Percentiles rank a stretch among this genome's conserved stretches.
Conservation (phyloP, 1,140 invertebrate genomes). For the Cataglyphis hispanica region DNA sequence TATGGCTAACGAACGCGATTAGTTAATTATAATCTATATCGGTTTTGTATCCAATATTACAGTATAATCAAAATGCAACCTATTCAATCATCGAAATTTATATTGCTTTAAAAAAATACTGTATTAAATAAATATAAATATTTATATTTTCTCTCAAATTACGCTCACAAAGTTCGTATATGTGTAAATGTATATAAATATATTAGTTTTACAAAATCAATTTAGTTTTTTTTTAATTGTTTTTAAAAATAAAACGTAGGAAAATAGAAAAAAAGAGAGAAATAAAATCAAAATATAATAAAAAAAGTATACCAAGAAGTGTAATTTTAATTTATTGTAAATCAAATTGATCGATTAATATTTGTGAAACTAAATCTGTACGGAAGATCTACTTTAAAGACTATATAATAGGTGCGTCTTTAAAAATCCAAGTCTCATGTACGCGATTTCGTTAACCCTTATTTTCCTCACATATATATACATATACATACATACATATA, state of each 20-base stretch:
- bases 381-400: not conserved
- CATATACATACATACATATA: too few species aligned
- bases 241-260: not conserved
- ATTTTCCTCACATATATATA: not conserved
- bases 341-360: not conserved
- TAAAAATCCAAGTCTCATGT: not conserved
- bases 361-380: not conserved
- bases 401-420: slow-evolving; percentile 10
- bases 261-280: not conserved
- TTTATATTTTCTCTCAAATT: not conserved
- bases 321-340: not conserved
- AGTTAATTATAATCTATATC: slow-evolving; percentile 45
- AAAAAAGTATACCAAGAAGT: not conserved
- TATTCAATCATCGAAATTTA: not conserved
- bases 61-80: not conserved
- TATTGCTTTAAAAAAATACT: not conserved
- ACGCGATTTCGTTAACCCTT: not conserved
- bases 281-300: not conserved
- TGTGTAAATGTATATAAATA: not conserved
- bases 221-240: not conserved
- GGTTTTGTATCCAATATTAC: not conserved
- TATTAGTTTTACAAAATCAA: not conserved
- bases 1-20: slow-evolving; percentile 30
- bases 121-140: not conserved
- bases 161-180: not conserved